Percentiles rank a stretch among this genome's conserved stretches.
These are phyloP conservation scores for Rhinolophus sinicus DNA, from an alignment of 2,113 vertebrate genomes.

Conservation along the genomic window DNA sequence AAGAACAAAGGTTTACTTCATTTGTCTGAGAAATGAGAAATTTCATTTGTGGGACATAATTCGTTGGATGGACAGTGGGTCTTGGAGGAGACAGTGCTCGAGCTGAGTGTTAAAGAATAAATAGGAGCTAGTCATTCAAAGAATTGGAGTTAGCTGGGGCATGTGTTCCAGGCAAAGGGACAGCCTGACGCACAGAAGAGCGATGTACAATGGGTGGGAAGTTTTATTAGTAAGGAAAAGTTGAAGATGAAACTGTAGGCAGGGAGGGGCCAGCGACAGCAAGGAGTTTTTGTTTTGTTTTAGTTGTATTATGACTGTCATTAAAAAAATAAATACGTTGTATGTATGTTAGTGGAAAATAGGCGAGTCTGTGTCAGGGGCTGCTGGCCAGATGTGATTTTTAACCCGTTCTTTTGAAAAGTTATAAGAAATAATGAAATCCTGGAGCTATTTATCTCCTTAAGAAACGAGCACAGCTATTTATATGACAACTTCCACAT, in stretches of 20 bases:
- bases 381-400: slow-evolving; percentile 22
- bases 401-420: slow-evolving; percentile 54
- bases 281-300: background rate
- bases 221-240: background rate
- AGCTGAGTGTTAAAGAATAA: background rate
- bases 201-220: background rate
- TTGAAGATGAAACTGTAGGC: background rate
- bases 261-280: background rate
- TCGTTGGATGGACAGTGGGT: background rate
- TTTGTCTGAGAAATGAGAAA: background rate
- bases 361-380: background rate
- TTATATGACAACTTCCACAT: slow-evolving; percentile 54
- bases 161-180: background rate
- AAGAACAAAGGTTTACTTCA: background rate
- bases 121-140: background rate
- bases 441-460: background rate
- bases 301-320: background rate
- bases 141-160: background rate
- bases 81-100: background rate
- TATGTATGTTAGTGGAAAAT: slow-evolving; percentile 2
- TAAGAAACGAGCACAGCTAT: slow-evolving; percentile 41
- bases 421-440: slow-evolving; percentile 38
- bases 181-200: background rate
- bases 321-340: background rate
- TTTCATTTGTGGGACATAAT: background rate